These are phyloP conservation scores for Trissoscelio sp. DNA, from an alignment of 2,888 invertebrate genomes.

Conservation along the genomic window DNA sequence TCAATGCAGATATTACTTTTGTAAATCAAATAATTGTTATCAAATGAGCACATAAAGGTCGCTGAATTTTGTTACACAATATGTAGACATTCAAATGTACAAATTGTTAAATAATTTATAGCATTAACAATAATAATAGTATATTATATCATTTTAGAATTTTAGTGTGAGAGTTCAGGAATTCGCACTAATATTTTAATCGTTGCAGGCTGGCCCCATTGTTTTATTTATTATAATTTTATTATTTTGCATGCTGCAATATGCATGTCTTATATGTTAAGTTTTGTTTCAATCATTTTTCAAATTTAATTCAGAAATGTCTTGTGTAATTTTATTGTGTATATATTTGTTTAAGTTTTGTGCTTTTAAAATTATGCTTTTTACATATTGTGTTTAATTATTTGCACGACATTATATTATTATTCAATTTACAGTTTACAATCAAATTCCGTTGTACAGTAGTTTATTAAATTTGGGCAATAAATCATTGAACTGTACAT, in stretches of 20 bases:
- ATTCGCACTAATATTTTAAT: constrained; percentile 38
- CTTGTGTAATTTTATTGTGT: background rate
- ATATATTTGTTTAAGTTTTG: background rate
- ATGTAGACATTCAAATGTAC: background rate
- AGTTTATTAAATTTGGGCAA: constrained; percentile 8
- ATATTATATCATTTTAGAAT: background rate
- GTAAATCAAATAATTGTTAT: background rate
- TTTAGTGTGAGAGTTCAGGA: constrained; percentile 21
- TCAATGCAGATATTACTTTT: constrained; percentile 40
- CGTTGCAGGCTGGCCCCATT: constrained; percentile 57
- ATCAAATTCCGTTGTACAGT: background rate
- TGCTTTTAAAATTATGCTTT: background rate
- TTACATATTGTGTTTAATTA: background rate
- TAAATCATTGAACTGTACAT: constrained; percentile 14
- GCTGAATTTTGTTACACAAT: background rate
- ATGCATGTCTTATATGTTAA: constrained; percentile 18
- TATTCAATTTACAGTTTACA: background rate
- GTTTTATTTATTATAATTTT: constrained; percentile 14
- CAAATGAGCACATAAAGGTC: constrained; percentile 17
- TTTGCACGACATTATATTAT: constrained; percentile 18
- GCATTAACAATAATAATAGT: background rate
- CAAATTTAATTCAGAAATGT: background rate
- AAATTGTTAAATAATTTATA: background rate
- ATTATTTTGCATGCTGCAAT: constrained; percentile 13
- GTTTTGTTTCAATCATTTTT: background rate